Conservation (phyloP, 2,113 vertebrate species). For the Tonatia bakeri region DNA sequence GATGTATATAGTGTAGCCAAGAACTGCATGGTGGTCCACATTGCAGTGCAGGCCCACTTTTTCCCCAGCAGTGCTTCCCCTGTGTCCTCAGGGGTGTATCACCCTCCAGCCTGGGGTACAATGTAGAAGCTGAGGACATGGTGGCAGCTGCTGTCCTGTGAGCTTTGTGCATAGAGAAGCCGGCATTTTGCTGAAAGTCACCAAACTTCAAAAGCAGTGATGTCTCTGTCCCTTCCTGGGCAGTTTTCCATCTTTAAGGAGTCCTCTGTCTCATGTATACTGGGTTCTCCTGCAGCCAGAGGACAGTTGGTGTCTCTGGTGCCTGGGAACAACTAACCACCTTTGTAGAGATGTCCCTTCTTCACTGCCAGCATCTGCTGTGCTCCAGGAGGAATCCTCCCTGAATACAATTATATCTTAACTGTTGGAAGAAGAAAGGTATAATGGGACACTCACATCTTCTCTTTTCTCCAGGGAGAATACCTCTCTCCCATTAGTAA, state of each 20-base stretch:
- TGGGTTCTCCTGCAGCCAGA: background rate
- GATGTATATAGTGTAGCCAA: background rate
- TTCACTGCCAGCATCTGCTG: fast-evolving
- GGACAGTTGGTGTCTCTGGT: background rate
- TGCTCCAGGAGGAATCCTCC: background rate
- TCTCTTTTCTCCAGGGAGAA: background rate
- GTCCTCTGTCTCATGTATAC: background rate
- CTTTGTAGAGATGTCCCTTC: background rate
- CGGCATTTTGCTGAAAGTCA: background rate
- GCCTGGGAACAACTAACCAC: too few relatives aligned
- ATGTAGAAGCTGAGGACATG: too few relatives aligned
- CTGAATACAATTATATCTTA: background rate
- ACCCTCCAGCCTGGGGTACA: background rate
- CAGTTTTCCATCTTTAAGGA: too few relatives aligned
- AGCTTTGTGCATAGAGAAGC: background rate
- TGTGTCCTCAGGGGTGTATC: background rate
- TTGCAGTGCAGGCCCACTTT: fast-evolving
- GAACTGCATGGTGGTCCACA: fast-evolving
- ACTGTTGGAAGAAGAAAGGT: background rate
- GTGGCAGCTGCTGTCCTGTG: background rate
- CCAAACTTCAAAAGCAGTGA: background rate
- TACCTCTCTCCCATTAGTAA: background rate
- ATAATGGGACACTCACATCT: background rate
- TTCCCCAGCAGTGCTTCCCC: background rate
- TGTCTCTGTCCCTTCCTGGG: background rate